Conservation (phyloP, 2,888 invertebrate species). For the Netelia fuscicornis region DNA sequence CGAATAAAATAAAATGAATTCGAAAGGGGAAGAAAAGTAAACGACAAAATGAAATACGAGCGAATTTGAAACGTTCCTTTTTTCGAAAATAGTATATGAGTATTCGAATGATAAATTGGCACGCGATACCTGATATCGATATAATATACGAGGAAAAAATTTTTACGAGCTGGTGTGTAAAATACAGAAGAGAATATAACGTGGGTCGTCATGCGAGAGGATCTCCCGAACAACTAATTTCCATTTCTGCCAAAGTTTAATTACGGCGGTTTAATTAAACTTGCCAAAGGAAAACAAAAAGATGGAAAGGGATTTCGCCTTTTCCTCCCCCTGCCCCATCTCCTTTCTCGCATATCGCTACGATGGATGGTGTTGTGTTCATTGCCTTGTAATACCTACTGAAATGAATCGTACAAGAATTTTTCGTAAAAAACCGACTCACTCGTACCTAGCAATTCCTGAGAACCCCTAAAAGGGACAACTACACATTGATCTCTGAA, state of each 20-base stretch:
- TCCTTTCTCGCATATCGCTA: background rate
- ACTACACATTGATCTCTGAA: no score
- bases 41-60: no score
- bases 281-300: constrained; percentile 64
- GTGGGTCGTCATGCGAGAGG: constrained; percentile 7
- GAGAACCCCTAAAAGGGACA: no score
- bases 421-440: background rate
- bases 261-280: constrained; percentile 70
- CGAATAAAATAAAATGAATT: no score
- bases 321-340: background rate
- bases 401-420: background rate
- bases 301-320: background rate
- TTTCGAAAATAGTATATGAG: no score
- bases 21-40: no score
- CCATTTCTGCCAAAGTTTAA: constrained; percentile 69
- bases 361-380: constrained; percentile 7
- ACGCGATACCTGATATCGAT: background rate
- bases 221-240: constrained; percentile 63
- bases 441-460: background rate
- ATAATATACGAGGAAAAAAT: background rate
- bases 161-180: background rate
- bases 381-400: background rate
- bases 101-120: no score
- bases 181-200: background rate
- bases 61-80: no score